phyloP scores from a whole-genome alignment of 2,888 invertebrate species.

The Lasiommata megera region DNA sequence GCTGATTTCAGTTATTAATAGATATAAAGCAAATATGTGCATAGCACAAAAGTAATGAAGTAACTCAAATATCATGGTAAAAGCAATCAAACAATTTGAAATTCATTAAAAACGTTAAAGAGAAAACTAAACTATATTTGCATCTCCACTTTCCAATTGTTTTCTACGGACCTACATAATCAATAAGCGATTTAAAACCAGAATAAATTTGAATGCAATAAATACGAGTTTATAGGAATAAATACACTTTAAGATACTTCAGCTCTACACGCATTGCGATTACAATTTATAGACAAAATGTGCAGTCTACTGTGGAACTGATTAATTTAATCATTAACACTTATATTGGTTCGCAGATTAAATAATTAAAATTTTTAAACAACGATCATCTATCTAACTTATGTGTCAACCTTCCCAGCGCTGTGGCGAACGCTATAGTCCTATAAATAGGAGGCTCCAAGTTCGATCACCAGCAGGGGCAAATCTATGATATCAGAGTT shows the following conservation, averaged over 20 bases:
- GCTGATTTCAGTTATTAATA: no score
- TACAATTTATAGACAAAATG: constrained; percentile 8
- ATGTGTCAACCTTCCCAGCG: no score
- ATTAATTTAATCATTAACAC: constrained; percentile 12
- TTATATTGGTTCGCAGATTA: neutral
- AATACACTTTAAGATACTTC: constrained; percentile 16
- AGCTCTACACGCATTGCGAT: constrained; percentile 14
- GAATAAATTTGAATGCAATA: constrained; percentile 24
- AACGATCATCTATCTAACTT: no score
- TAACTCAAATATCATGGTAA: neutral
- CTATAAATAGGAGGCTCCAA: no score
- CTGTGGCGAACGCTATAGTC: no score
- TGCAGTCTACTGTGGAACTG: constrained; percentile 21
- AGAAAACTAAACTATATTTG: constrained; percentile 13
- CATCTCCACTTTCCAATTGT: constrained; percentile 14
- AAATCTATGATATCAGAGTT: no score
- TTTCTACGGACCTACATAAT: constrained; percentile 24
- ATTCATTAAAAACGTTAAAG: constrained; percentile 8
- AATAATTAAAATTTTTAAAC: neutral
- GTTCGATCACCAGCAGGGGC: no score
- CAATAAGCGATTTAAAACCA: constrained; percentile 17
- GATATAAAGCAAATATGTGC: no score
- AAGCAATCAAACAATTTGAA: neutral
- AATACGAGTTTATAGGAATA: constrained; percentile 8
- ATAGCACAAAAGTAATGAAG: no score